A percentile compares a stretch with the other conserved stretches of the same genome.
Evolutionary conservation across 2,797 vertebrate species (phyloP).

Genomic region (Syncerus caffer): DNA sequence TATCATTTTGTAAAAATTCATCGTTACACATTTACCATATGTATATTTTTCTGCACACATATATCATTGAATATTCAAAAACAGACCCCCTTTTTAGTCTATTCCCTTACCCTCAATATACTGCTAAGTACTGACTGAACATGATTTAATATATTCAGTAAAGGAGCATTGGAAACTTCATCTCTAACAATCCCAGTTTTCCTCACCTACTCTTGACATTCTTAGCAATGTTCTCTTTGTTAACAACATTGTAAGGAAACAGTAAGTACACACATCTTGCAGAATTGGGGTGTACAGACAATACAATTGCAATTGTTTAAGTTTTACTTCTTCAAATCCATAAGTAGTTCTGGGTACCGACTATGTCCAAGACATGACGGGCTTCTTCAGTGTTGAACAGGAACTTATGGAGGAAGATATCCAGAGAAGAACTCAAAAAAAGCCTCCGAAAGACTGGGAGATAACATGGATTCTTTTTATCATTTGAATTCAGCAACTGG

Average conservation of each 20-base stretch:
- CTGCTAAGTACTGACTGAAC: background rate
- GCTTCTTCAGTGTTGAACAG: background rate
- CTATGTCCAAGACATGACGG: background rate
- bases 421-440: background rate
- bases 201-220: background rate
- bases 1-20: background rate
- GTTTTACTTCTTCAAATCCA: background rate
- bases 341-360: background rate
- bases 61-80: background rate
- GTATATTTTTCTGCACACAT: background rate
- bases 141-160: background rate
- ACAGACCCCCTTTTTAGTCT: background rate
- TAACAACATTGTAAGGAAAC: background rate
- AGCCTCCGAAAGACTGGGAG: background rate
- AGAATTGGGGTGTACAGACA: background rate
- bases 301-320: background rate
- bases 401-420: background rate
- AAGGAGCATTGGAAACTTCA: constrained; percentile 9
- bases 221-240: background rate
- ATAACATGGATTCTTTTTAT: background rate
- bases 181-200: background rate
- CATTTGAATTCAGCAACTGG: background rate
- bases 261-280: background rate
- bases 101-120: background rate
- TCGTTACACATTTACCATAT: background rate